phyloP scores from a whole-genome alignment of 2,113 vertebrate species.

The Ictalurus punctatus region DNA sequence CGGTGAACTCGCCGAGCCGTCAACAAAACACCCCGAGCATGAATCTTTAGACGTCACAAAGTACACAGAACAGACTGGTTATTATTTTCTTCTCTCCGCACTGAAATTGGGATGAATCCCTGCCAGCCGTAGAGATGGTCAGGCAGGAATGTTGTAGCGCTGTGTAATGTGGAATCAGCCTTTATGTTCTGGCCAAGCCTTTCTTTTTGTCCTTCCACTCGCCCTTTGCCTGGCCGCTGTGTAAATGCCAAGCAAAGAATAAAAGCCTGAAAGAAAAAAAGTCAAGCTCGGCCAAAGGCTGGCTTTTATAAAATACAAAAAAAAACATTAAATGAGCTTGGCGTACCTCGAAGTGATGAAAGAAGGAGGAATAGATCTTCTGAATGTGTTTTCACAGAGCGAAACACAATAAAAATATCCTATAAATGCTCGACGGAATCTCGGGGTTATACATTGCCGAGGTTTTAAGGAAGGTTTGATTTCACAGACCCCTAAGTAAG shows the following conservation, averaged over 20 bases:
- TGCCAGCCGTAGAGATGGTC: slow-evolving; percentile 5
- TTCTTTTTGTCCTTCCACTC: slow-evolving; percentile 43
- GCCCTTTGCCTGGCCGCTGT: slow-evolving; percentile 52
- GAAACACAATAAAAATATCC: neutral
- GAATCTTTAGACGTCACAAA: neutral
- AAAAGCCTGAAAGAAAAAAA: slow-evolving; percentile 49
- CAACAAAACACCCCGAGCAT: neutral
- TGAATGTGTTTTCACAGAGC: neutral
- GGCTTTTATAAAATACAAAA: slow-evolving; percentile 32
- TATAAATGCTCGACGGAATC: neutral
- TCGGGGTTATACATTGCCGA: neutral
- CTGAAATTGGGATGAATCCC: neutral
- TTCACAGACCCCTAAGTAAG: slow-evolving; percentile 29
- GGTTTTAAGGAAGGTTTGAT: neutral
- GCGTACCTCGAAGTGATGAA: neutral
- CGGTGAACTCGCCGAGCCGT: neutral
- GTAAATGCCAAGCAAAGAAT: slow-evolving; percentile 54
- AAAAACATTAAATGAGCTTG: slow-evolving; percentile 16
- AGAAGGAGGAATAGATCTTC: neutral
- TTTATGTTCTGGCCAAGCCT: slow-evolving; percentile 24
- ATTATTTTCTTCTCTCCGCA: slow-evolving; percentile 7
- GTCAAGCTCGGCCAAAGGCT: slow-evolving; percentile 55
- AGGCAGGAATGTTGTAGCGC: slow-evolving; percentile 17
- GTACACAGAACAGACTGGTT: slow-evolving; percentile 5
- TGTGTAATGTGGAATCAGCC: slow-evolving; percentile 44